Conservation (phyloP, 1,140 invertebrate genomes). For the Drosophila lacteicornis region DNA sequence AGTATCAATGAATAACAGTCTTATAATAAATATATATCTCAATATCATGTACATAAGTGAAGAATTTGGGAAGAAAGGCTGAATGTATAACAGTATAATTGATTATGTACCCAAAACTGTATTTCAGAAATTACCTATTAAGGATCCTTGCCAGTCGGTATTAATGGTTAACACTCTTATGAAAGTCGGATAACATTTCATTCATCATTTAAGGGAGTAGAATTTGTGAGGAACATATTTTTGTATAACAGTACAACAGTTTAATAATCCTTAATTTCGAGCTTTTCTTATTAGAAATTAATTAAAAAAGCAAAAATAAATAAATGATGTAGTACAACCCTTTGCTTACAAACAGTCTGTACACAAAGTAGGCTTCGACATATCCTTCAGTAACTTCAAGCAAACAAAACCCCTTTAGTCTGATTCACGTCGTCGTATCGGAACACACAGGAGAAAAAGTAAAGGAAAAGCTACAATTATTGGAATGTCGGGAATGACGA, state of each 20-base stretch:
- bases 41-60: too few species aligned
- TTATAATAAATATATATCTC: too few species aligned
- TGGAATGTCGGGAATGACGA: neutral
- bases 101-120: too few species aligned
- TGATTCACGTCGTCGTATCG: neutral
- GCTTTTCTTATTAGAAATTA: neutral
- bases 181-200: neutral
- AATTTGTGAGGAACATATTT: neutral
- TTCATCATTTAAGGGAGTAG: neutral
- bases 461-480: neutral
- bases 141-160: too few species aligned
- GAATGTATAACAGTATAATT: too few species aligned
- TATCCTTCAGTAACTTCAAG: neutral
- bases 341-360: accelerated
- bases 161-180: too few species aligned
- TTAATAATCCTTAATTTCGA: neutral
- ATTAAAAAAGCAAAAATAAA: neutral
- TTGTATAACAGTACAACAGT: neutral
- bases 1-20: too few species aligned
- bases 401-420: neutral
- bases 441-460: neutral
- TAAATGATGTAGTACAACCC: neutral
- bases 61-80: too few species aligned
- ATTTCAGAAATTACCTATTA: too few species aligned
- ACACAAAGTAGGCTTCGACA: neutral